Conservation (phyloP, 1,140 invertebrate genomes). For the Choristoneura fumiferana region DNA sequence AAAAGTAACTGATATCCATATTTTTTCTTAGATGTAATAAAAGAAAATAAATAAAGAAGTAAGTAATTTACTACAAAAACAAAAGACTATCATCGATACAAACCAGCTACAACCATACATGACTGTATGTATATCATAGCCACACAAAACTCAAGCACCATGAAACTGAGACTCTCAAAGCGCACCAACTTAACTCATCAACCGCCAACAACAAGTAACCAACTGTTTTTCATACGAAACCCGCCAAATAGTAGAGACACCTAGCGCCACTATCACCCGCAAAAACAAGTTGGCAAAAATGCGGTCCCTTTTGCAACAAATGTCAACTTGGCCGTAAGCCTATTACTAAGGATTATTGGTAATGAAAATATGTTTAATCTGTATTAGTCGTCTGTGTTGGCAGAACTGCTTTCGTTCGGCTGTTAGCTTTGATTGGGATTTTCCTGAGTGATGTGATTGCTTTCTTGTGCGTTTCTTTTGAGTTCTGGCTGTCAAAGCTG, state of each 20-base stretch:
- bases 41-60: no score
- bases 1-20: no score
- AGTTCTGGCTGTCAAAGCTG: no score
- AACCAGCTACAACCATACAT: no score
- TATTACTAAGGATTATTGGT: constrained; percentile 15
- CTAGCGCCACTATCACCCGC: not conserved
- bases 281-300: constrained; percentile 3
- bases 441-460: constrained; percentile 17
- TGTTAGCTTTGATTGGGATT: constrained; percentile 12
- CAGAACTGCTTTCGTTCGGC: constrained; percentile 15
- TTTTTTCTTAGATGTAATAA: no score
- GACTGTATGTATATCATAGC: no score
- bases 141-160: no score
- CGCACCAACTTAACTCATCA: no score
- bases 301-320: constrained; percentile 15
- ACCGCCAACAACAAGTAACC: no score
- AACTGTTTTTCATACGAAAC: not conserved
- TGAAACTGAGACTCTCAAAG: no score
- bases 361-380: constrained; percentile 19
- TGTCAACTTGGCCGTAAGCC: constrained; percentile 17
- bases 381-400: constrained; percentile 13
- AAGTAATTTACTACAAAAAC: no score
- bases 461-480: not conserved
- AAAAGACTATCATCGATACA: no score
- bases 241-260: not conserved